These are phyloP conservation scores for Sebastolobus alascanus DNA, from an alignment of 2,797 vertebrate genomes.

Conservation along the genomic window DNA sequence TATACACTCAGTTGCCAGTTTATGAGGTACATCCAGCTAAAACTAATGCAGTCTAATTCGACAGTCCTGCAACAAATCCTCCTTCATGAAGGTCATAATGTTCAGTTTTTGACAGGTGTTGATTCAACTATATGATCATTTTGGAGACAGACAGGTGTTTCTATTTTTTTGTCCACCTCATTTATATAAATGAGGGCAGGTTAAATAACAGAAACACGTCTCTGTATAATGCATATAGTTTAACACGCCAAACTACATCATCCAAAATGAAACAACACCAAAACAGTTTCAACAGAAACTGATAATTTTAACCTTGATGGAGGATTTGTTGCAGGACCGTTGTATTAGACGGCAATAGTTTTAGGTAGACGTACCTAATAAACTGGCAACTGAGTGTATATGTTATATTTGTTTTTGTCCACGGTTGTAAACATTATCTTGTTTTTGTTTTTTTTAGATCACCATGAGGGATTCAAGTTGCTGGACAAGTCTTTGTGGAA, in stretches of 20 bases:
- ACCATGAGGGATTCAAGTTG: slow-evolving; percentile 8
- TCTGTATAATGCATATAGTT: not conserved
- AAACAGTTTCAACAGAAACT: not conserved
- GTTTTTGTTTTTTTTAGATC: slow-evolving; percentile 36
- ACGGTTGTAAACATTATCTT: not conserved
- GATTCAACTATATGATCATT: too few species aligned
- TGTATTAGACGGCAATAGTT: not conserved
- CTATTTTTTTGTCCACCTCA: too few species aligned
- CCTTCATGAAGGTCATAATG: too few species aligned
- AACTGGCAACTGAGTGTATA: not conserved
- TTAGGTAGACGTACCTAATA: not conserved
- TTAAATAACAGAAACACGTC: too few species aligned
- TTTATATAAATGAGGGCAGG: too few species aligned
- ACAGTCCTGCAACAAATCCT: too few species aligned
- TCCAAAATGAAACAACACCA: not conserved
- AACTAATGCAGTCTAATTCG: accelerated
- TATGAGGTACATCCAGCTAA: too few species aligned
- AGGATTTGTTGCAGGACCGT: not conserved
- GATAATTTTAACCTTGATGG: not conserved
- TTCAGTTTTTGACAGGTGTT: too few species aligned
- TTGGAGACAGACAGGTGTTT: too few species aligned
- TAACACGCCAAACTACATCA: not conserved
- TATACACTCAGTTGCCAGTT: too few species aligned
- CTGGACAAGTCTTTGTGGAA: slow-evolving; percentile 23
- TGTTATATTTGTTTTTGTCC: not conserved